These are phyloP conservation scores for Anabacerthia variegaticeps DNA, from an alignment of 2,797 vertebrate genomes.

Conservation along the genomic window DNA sequence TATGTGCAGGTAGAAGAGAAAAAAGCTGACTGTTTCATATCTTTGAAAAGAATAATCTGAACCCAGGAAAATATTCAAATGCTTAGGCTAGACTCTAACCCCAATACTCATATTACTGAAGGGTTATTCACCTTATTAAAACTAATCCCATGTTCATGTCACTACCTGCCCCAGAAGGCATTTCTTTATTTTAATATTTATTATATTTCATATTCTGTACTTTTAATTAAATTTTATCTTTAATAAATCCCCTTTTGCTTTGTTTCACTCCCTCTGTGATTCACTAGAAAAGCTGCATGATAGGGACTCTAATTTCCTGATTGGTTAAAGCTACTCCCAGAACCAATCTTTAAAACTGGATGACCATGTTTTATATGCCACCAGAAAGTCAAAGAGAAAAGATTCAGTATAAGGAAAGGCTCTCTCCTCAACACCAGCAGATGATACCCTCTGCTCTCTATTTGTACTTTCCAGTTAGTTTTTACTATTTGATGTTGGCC, in stretches of 20 bases:
- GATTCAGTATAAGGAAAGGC: neutral
- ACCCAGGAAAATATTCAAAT: neutral
- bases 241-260: slow-evolving; percentile 38
- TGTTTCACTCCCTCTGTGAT: neutral
- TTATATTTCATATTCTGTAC: slow-evolving; percentile 20
- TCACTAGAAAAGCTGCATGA: neutral
- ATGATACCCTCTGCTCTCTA: neutral
- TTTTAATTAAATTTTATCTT: slow-evolving; percentile 56
- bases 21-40: neutral
- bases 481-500: neutral
- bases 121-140: slow-evolving; percentile 52
- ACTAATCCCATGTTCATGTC: slow-evolving; percentile 40
- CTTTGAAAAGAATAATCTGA: neutral
- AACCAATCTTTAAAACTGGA: neutral
- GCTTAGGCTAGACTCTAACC: slow-evolving; percentile 13
- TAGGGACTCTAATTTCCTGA: slow-evolving; percentile 3
- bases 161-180: slow-evolving; percentile 31
- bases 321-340: neutral
- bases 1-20: neutral
- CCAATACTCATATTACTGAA: neutral
- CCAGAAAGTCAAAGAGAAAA: neutral
- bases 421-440: neutral
- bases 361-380: accelerated
- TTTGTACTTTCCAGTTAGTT: neutral
- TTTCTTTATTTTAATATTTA: slow-evolving; percentile 55